These are phyloP conservation scores for Astropecten irregularis DNA, from an alignment of 53 echinoderm and acorn worm genomes.

Conservation along the genomic window DNA sequence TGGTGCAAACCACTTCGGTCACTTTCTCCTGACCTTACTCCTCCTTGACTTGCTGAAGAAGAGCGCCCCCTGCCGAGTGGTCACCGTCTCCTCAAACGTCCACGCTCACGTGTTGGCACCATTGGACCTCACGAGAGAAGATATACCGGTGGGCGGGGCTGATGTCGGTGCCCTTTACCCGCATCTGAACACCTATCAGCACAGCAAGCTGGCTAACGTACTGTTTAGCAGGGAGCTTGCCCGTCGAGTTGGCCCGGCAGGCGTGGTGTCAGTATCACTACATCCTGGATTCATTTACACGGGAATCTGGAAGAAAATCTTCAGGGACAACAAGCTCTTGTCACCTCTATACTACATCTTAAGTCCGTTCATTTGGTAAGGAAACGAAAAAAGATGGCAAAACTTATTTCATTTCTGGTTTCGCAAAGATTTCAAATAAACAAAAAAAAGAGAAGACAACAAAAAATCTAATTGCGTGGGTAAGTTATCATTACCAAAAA, in stretches of 20 bases:
- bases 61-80: constrained; percentile 70
- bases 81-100: constrained; percentile 69
- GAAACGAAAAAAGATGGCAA: no score
- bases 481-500: no score
- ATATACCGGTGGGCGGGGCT: not conserved
- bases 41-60: constrained; percentile 78
- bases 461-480: no score
- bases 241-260: constrained; percentile 59
- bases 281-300: constrained; percentile 73
- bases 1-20: constrained; percentile 80
- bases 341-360: constrained; percentile 15
- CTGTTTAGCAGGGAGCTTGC: constrained; percentile 76
- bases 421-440: no score
- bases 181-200: constrained; percentile 46
- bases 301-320: constrained; percentile 40
- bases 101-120: constrained; percentile 14
- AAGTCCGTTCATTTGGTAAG: constrained; percentile 46
- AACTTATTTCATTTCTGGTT: no score
- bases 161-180: constrained; percentile 66
- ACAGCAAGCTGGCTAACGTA: constrained; percentile 87
- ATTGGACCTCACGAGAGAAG: constrained; percentile 6
- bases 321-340: not conserved
- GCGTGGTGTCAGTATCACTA: constrained; percentile 65
- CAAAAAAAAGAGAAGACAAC: no score
- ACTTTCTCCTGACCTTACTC: constrained; percentile 74